Evolutionary conservation across 2,113 vertebrate species (phyloP), one percentile per base, ranked within the genome.

Genomic region (Ctenodactylus gundi): DNA sequence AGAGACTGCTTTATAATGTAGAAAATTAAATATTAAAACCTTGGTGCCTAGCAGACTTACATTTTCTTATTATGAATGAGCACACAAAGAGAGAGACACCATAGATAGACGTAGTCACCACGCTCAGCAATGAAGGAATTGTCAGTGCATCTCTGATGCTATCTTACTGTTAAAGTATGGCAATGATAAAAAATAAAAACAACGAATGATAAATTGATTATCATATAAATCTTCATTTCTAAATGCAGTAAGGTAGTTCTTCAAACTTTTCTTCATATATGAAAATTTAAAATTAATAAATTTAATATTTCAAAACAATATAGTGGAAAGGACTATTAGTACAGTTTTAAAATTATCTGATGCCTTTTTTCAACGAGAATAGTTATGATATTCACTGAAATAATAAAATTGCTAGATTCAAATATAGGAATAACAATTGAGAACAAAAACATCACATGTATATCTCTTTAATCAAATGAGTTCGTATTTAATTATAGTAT

Each of bases 11-110:
- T 98, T 98, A 98, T 98, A 98, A 98, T 98, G 98, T 98, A 97
- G 98, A 98, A 98, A 98, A 98, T 98, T 98, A 98, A 98, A 98
- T 98, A 98, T 98, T 98, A 98, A 98, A 98, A 98, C 94, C 97
- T 97, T 97, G 96, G 97, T 98, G 98, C 98, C 97, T 97, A 97
- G 96, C 97, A 97, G 98, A 98, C 97, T 98, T 98, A 98, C 97
- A 98, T 98, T 98, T 98, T 98, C 97, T 95, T 98, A 97, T 98
- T 98, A 98, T 97, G 98, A 98, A 98, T 98, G 96, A 97, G 97
- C 96, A 98, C 67, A 96, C 81, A 91, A 90, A 97, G 92, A 73
- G 96, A 96, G 97, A 95, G 97, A 93, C 27, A 95, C 51, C 10
- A 53, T 92, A 98, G 97, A 97, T 89, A 98, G 97, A 97, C 97